These are phyloP conservation scores for Arctocebus calabarensis DNA, from an alignment of 2,797 vertebrate genomes.

Conservation along the genomic window DNA sequence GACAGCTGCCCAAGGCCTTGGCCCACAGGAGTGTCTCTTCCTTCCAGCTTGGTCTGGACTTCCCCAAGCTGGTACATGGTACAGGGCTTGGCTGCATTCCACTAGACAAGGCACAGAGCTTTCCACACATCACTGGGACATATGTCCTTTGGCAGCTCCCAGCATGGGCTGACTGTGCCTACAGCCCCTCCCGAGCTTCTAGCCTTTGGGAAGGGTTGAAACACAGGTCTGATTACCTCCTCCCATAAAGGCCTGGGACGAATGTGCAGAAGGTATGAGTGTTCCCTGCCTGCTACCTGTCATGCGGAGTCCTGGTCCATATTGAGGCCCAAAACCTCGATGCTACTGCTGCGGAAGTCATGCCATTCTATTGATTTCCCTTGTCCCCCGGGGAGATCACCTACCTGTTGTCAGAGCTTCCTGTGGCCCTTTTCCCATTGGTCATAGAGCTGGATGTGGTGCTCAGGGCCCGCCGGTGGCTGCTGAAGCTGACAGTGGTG, in stretches of 20 bases:
- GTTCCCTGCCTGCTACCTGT: neutral
- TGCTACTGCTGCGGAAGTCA: slow-evolving; percentile 98
- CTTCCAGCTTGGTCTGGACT: neutral
- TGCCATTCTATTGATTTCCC: slow-evolving; percentile 95
- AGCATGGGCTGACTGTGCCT: neutral
- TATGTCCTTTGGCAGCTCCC: neutral
- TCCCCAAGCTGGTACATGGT: neutral
- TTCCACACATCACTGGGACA: neutral
- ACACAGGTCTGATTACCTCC: neutral
- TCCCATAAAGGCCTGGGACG: neutral
- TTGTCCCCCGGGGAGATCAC: slow-evolving; percentile 92
- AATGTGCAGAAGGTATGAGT: neutral
- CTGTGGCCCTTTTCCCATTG: slow-evolving; percentile 92
- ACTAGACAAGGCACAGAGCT: neutral
- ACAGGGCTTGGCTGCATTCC: neutral
- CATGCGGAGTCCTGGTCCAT: slow-evolving; percentile 95
- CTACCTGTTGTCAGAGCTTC: slow-evolving; percentile 92
- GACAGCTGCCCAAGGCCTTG: slow-evolving; percentile 58
- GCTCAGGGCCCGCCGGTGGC: slow-evolving; percentile 94
- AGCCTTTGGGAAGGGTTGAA: neutral
- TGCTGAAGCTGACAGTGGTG: slow-evolving; percentile 98
- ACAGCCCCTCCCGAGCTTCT: neutral
- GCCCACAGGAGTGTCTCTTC: neutral
- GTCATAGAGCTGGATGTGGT: slow-evolving; percentile 93
- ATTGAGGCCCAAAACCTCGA: slow-evolving; percentile 96